Evolutionary conservation across 2,797 vertebrate genomes (phyloP).

Genomic region (Labroides dimidiatus): DNA sequence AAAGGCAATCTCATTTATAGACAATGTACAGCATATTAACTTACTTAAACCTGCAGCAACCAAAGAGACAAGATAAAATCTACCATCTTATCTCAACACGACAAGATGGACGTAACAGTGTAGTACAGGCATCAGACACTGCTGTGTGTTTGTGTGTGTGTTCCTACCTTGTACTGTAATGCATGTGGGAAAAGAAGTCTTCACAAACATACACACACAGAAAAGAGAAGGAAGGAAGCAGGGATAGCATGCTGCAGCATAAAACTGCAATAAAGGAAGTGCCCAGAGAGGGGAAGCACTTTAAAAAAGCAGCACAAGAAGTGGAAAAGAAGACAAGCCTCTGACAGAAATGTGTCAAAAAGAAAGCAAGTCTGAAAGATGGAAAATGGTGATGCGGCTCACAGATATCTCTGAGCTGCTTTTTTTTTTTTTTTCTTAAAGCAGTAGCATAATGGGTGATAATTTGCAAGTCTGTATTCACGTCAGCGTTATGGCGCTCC

Average conservation of each 20-base stretch:
- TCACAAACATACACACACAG: constrained; percentile 23
- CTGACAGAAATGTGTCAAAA: constrained; percentile 20
- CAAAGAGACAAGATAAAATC: constrained; percentile 20
- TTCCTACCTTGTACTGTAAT: constrained; percentile 3
- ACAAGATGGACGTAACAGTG: constrained; percentile 39
- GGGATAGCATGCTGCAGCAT: constrained; percentile 23
- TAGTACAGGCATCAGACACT: constrained; percentile 39
- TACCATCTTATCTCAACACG: constrained; percentile 41
- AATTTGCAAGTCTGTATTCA: constrained; percentile 63
- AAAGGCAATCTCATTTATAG: not conserved
- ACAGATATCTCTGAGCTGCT: constrained; percentile 21
- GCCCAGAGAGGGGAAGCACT: constrained; percentile 30
- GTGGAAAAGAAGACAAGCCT: constrained; percentile 11
- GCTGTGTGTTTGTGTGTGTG: constrained; percentile 16
- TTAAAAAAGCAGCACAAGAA: constrained; percentile 13
- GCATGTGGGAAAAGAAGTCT: constrained; percentile 15
- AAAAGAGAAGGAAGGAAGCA: constrained; percentile 26
- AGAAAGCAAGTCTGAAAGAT: not conserved
- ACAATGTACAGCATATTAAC: constrained; percentile 8
- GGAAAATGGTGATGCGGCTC: not conserved
- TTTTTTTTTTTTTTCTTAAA: constrained; percentile 10
- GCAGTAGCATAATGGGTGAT: constrained; percentile 31
- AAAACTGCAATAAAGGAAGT: constrained; percentile 33
- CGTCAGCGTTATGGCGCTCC: constrained; percentile 62
- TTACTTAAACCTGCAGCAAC: constrained; percentile 15